A percentile compares a stretch with the other conserved stretches of the same genome.
Conservation (phyloP, 2,113 vertebrate genomes). For the Condylura cristata region DNA sequence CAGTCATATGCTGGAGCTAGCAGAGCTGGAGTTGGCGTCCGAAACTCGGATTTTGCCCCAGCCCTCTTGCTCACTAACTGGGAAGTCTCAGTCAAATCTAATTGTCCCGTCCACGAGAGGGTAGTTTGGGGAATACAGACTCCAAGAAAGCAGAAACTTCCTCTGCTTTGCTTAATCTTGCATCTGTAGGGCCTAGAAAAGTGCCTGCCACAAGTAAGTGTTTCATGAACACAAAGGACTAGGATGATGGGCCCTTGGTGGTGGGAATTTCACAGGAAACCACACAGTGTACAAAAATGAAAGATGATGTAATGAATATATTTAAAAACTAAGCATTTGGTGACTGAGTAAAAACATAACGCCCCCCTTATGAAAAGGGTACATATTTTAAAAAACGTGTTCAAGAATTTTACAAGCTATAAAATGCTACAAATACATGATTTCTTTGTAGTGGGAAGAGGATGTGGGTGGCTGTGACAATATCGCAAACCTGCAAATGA, state of each 20-base stretch:
- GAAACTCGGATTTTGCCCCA: neutral
- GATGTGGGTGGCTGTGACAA: neutral
- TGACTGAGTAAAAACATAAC: neutral
- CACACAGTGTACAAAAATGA: no score
- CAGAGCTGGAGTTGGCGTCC: neutral
- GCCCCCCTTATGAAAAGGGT: neutral
- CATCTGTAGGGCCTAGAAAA: neutral
- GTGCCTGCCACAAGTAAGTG: neutral
- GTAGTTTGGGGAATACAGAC: neutral
- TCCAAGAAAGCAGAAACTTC: neutral
- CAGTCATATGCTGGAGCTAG: neutral
- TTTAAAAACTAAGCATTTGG: neutral
- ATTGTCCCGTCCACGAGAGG: neutral
- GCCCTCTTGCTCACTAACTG: neutral
- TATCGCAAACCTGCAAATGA: slow-evolving; percentile 24
- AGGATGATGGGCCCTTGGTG: no score
- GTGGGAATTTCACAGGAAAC: no score
- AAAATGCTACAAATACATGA: neutral
- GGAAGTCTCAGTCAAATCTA: neutral
- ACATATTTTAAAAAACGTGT: neutral
- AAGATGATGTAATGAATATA: no score
- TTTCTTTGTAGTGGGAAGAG: neutral
- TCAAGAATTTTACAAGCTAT: neutral
- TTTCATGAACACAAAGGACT: no score
- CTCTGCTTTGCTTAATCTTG: neutral